Base-by-base conservation (phyloP, 2,888 invertebrate species). In the Hypselothyrea guttata region DNA sequence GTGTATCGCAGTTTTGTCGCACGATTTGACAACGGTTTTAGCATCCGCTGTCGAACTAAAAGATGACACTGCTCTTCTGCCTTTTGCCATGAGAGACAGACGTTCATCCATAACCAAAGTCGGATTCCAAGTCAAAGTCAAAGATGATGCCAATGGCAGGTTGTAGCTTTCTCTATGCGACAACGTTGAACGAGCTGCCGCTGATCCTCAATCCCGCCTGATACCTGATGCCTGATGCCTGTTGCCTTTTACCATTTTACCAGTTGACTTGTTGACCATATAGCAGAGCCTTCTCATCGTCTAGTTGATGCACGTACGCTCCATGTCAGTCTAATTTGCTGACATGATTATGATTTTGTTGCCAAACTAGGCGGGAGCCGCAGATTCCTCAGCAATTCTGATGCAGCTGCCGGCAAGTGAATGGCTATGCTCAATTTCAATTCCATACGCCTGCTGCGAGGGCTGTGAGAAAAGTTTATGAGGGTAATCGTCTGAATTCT, bases 271-370 rank as follows among this genome's bases (percentile, higher is more conserved):
- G 33, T 35, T 47, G 40, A 8, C 44, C 45, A 47, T 49, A 33
- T 33, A n/a, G 47, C 45, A 78, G 83, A 85, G 85, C 85, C 79
- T 78, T 75, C 68, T 81, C 84, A 81, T 83, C 79, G 67, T 65
- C 59, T 61, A 81, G 85, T 85, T 82, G 83, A 70, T 61, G 85
- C 85, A 81, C 79, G 79, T 84, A 83, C 82, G 70, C 73, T 64
- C 59, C 74, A 81, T 85, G 81, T 81, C 81, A 85, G 81, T 85
- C 81, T 76, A 81, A 81, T 81, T 81, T 81, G 81, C 84, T 83
- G 81, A 81, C 81, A 81, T 85, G 81, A 85, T 81, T 85, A 81
- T 81, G 85, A 81, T 81, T 81, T 85, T 79, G 70, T 51, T 55
- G 48, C 72, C 72, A 68, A 71, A 41, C 72, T 63, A 77, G 74